Evolutionary conservation across 2,888 invertebrate genomes (phyloP).

Genomic region (Cephus spinipes): DNA sequence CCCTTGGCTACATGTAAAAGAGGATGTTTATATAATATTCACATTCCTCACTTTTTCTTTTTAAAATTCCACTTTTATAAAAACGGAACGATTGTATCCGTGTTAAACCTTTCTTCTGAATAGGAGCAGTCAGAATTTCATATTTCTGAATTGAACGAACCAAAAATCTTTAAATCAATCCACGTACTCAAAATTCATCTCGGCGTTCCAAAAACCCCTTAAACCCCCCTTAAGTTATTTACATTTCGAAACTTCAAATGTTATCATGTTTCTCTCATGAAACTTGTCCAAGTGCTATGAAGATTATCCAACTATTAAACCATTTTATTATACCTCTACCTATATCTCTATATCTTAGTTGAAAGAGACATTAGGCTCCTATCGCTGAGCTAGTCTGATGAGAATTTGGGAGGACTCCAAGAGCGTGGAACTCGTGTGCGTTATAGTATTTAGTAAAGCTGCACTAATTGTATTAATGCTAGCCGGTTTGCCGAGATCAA

Average conservation of each 20-base stretch:
- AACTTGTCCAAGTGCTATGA: neutral
- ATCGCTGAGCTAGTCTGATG: constrained; percentile 15
- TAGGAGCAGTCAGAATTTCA: neutral
- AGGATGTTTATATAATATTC: neutral
- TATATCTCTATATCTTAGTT: neutral
- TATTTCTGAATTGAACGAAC: neutral
- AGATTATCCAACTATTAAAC: constrained; percentile 1
- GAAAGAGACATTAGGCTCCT: neutral
- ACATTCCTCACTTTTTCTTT: neutral
- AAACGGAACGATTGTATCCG: neutral
- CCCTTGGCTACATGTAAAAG: neutral
- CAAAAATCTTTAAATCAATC: neutral
- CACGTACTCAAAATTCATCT: neutral
- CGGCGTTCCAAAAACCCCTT: neutral
- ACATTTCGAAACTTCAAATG: neutral
- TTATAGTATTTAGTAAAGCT: constrained; percentile 61
- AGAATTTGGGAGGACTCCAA: constrained; percentile 61
- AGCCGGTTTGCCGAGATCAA: constrained; percentile 57
- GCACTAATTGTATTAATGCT: constrained; percentile 64
- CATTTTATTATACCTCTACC: constrained; percentile 11
- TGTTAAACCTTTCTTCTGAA: neutral
- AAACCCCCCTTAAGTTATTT: neutral
- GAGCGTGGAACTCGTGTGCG: constrained; percentile 40
- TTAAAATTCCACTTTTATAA: neutral
- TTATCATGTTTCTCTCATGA: neutral